These are phyloP conservation scores for Chelonoidis abingdonii DNA, from an alignment of 2,113 vertebrate species.

Conservation along the genomic window DNA sequence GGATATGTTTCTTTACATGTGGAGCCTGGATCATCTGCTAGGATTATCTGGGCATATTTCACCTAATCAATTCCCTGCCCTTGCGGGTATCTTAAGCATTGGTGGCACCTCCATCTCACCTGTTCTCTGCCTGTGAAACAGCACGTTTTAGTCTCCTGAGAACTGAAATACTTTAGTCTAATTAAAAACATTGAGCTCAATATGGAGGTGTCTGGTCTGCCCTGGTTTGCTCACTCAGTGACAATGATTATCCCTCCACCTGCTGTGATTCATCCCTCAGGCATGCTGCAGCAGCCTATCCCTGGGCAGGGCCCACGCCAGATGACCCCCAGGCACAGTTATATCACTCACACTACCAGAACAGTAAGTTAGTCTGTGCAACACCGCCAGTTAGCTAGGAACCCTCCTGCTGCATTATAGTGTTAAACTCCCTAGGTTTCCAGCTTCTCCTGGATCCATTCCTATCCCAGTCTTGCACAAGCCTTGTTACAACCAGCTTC, in stretches of 20 bases:
- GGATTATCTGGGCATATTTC: not conserved
- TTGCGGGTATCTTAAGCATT: not conserved
- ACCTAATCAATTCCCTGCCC: not conserved
- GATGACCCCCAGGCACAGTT: not conserved
- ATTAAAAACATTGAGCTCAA: not conserved
- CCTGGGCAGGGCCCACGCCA: not conserved
- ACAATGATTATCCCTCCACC: not conserved
- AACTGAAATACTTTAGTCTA: not conserved
- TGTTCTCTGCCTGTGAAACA: not conserved
- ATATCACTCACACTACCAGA: not conserved
- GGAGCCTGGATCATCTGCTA: not conserved
- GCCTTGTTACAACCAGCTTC: not conserved
- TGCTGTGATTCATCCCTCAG: not conserved
- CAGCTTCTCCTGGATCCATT: not conserved
- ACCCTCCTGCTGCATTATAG: not conserved
- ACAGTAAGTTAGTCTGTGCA: not conserved
- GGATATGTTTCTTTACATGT: not conserved
- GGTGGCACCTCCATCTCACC: not conserved
- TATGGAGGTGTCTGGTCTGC: not conserved
- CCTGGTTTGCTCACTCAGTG: not conserved
- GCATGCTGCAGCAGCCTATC: not conserved
- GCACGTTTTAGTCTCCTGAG: not conserved
- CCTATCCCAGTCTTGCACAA: not conserved
- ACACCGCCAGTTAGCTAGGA: not conserved
- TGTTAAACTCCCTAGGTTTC: not conserved